A percentile compares a stretch with the other conserved stretches of the same genome.
phyloP scores from a whole-genome alignment of 2,797 vertebrate species.

The Antennarius maculatus region DNA sequence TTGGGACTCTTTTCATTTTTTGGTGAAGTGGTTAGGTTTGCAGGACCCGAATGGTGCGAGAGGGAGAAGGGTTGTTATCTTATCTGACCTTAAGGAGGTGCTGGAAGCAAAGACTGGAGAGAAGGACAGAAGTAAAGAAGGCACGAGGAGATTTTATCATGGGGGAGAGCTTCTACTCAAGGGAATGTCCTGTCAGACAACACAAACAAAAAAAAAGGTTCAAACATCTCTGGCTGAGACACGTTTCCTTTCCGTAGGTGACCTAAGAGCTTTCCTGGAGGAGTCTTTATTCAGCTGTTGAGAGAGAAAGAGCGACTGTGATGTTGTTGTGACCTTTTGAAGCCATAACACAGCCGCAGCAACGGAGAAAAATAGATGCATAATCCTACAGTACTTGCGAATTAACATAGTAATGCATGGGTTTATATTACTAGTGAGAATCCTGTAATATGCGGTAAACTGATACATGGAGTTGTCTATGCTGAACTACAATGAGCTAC shows the following conservation, averaged over 20 bases:
- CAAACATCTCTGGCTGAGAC: constrained; percentile 43
- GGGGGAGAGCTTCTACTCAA: constrained; percentile 40
- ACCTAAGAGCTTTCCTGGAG: constrained; percentile 62
- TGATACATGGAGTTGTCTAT: constrained; percentile 70
- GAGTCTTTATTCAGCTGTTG: constrained; percentile 58
- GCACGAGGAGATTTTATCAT: constrained; percentile 38
- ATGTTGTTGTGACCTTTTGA: constrained; percentile 69
- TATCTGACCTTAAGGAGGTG: constrained; percentile 76
- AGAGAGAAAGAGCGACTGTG: constrained; percentile 59
- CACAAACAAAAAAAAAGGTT: constrained; percentile 35
- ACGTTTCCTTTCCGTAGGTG: constrained; percentile 49
- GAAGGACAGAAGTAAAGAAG: constrained; percentile 49
- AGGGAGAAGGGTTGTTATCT: constrained; percentile 68
- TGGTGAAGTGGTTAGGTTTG: constrained; percentile 64
- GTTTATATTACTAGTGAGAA: constrained; percentile 75
- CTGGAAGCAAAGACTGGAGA: constrained; percentile 78
- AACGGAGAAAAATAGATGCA: constrained; percentile 65
- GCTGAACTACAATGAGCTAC: constrained; percentile 69
- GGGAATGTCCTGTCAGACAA: constrained; percentile 55
- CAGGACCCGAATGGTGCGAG: constrained; percentile 61
- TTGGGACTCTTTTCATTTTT: constrained; percentile 27
- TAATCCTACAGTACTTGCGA: constrained; percentile 72
- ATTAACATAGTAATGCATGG: constrained; percentile 80
- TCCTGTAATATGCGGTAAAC: constrained; percentile 77
- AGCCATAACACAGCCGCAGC: constrained; percentile 74